Percentiles rank a stretch among this genome's conserved stretches.
Evolutionary conservation across 2,797 vertebrate genomes (phyloP).

Genomic region (Coregonus sp.): DNA sequence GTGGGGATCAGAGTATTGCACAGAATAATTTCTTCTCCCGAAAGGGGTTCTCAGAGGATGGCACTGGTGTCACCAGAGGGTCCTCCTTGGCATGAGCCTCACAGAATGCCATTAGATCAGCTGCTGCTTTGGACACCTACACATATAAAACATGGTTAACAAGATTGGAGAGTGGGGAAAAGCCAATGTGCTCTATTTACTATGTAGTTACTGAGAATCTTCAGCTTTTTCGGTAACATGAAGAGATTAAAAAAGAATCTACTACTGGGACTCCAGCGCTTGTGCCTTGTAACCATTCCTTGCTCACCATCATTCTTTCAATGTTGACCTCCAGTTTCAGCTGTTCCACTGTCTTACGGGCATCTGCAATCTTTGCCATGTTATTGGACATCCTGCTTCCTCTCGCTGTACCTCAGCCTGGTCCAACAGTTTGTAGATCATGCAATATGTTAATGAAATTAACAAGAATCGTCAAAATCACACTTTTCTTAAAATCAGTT

Average conservation of each 20-base stretch:
- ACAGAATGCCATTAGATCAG: constrained; percentile 86
- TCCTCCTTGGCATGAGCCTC: constrained; percentile 87
- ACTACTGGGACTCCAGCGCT: too few species aligned
- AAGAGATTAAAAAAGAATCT: too few species aligned
- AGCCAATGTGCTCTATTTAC: not conserved
- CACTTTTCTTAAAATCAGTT: not conserved
- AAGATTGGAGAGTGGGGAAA: not conserved
- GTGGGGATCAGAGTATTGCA: constrained; percentile 56
- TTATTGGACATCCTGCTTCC: constrained; percentile 85
- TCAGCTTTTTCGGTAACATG: not conserved
- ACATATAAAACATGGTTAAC: constrained; percentile 8
- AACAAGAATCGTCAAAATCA: too few species aligned
- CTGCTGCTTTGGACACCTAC: constrained; percentile 88
- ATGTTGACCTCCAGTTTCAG: constrained; percentile 92
- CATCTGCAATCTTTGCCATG: constrained; percentile 92
- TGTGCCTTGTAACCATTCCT: too few species aligned
- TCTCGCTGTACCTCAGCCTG: constrained; percentile 34
- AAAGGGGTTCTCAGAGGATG: constrained; percentile 79
- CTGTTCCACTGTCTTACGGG: constrained; percentile 89
- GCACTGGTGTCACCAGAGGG: constrained; percentile 75
- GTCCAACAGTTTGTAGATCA: not conserved
- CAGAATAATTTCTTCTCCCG: constrained; percentile 82
- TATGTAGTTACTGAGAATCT: not conserved
- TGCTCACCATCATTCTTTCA: constrained; percentile 87
- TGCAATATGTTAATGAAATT: not conserved